Evolutionary conservation across 2,113 vertebrate species (phyloP).

Genomic region (Halcyon malimbica): DNA sequence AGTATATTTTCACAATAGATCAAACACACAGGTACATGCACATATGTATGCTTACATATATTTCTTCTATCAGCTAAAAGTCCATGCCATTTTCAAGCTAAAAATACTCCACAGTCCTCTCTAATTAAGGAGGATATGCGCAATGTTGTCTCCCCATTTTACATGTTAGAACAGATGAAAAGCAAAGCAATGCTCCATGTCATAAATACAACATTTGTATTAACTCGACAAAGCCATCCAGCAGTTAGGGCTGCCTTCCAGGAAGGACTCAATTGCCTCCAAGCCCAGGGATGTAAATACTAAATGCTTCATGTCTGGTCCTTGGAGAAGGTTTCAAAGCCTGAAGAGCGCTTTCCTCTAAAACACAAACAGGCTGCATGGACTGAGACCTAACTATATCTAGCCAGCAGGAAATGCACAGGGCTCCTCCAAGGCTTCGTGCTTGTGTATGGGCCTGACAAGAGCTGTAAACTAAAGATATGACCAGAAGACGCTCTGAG

Average conservation of each 20-base stretch:
- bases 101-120: not conserved
- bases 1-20: not conserved
- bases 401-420: not conserved
- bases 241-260: not conserved
- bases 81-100: not conserved
- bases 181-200: not conserved
- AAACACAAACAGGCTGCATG: not conserved
- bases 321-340: not conserved
- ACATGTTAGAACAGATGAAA: not conserved
- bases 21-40: accelerated
- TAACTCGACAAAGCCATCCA: not conserved
- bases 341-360: not conserved
- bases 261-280: not conserved
- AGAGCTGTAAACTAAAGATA: not conserved
- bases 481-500: not conserved
- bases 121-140: not conserved
- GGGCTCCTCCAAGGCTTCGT: not conserved
- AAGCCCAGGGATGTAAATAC: not conserved
- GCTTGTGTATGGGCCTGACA: accelerated
- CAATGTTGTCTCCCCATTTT: not conserved
- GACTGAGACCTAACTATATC: accelerated
- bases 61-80: not conserved
- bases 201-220: accelerated
- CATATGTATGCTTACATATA: not conserved
- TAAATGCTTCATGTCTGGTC: not conserved